Evolutionary conservation across 2,113 vertebrate species (phyloP).

Genomic region (Pampusana beccarii): DNA sequence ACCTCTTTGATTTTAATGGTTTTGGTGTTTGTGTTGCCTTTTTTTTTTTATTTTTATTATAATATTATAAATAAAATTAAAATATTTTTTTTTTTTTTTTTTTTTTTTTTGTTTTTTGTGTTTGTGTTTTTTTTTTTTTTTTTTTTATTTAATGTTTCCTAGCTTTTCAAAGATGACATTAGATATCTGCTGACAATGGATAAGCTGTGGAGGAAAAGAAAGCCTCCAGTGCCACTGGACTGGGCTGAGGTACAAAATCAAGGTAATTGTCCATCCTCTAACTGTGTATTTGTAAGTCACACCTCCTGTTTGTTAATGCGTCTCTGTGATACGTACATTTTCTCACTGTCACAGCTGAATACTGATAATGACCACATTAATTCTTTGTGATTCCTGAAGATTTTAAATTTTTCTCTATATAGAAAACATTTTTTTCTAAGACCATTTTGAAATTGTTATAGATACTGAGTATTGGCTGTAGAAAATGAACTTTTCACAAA

Average conservation of each 20-base stretch:
- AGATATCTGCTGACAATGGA: slow-evolving; percentile 97
- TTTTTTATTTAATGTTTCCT: neutral
- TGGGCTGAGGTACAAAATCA: slow-evolving; percentile 88
- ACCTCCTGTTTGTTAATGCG: neutral
- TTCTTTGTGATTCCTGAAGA: neutral
- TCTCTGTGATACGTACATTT: neutral
- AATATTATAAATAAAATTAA: too few species aligned
- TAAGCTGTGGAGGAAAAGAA: slow-evolving; percentile 97
- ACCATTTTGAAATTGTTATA: neutral
- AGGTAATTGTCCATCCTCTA: slow-evolving; percentile 70
- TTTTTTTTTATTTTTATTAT: neutral
- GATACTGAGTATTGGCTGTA: neutral
- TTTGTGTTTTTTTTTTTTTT: neutral
- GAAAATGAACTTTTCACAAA: neutral
- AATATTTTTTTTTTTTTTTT: too few species aligned
- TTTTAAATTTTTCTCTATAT: neutral
- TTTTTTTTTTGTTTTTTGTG: too few species aligned
- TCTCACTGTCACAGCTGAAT: neutral
- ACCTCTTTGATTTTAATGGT: neutral
- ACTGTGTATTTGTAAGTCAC: neutral
- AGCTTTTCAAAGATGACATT: slow-evolving; percentile 99
- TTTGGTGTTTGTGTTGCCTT: neutral
- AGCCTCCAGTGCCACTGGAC: slow-evolving; percentile 91
- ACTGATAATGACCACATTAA: neutral
- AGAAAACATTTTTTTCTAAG: neutral